A percentile compares a stretch with the other conserved stretches of the same genome.
Evolutionary conservation across 2,797 vertebrate genomes (phyloP).

Genomic region (Paedocypris micromegethes): DNA sequence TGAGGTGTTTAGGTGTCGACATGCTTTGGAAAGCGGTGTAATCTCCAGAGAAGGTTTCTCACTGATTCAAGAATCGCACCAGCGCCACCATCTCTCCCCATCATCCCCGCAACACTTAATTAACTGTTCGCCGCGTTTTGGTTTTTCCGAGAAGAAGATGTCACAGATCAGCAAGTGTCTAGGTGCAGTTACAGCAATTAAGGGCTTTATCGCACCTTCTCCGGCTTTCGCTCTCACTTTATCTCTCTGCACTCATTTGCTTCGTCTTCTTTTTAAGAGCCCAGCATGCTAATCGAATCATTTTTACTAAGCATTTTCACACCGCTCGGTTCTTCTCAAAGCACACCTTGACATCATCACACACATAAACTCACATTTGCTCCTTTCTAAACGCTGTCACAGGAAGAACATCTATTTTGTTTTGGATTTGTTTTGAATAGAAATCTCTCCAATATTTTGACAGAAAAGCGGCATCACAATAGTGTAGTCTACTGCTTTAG

Average conservation of each 20-base stretch:
- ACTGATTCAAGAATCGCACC: conserved; percentile 86
- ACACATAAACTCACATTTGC: conserved; percentile 39
- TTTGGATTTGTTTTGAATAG: conserved; percentile 60
- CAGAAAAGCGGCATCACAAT: too few species aligned
- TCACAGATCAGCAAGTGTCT: conserved; percentile 98
- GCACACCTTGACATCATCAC: conserved; percentile 66
- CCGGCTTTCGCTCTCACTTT: conserved; percentile 47
- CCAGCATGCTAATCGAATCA: conserved; percentile 97
- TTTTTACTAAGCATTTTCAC: conserved; percentile 85
- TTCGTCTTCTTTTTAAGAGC: conserved; percentile 84
- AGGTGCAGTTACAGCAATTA: conserved; percentile 95
- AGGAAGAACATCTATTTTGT: conserved; percentile 19
- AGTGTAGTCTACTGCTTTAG: too few species aligned
- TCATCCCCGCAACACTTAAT: conserved; percentile 95
- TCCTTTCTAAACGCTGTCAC: conserved; percentile 53
- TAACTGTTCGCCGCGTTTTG: conserved; percentile 98
- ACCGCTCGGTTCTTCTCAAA: conserved; percentile 87
- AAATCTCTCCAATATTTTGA: too few species aligned
- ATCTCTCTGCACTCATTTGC: conserved; percentile 80
- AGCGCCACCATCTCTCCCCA: conserved; percentile 69
- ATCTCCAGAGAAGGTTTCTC: conserved; percentile 63
- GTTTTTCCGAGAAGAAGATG: conserved; percentile 86
- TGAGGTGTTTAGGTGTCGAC: background rate
- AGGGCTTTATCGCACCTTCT: conserved; percentile 91
- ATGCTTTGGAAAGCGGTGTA: conserved; percentile 40